A percentile compares a stretch with the other conserved stretches of the same genome.
phyloP scores from a whole-genome alignment of 2,113 vertebrate genomes.

The Pluvianellus socialis region DNA sequence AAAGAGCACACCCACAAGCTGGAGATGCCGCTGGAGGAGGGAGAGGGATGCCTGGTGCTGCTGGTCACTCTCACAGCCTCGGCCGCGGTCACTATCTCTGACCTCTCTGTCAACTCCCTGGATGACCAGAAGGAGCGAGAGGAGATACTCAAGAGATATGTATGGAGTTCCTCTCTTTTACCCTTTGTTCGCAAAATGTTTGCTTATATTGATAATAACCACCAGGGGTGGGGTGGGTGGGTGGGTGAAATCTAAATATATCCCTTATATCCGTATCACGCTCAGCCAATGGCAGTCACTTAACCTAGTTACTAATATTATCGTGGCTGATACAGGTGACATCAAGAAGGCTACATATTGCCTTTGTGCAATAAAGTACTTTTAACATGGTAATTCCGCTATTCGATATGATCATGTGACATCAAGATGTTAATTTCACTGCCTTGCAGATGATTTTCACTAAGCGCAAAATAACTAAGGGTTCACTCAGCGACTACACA shows the following conservation, averaged over 20 bases:
- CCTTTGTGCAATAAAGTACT: not conserved
- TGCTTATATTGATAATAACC: not conserved
- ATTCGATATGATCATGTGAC: not conserved
- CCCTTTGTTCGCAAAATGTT: not conserved
- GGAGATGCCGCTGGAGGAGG: conserved; percentile 88
- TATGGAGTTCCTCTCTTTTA: conserved; percentile 73
- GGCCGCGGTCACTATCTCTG: conserved; percentile 88
- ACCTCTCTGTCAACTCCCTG: conserved; percentile 86
- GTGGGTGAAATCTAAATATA: not conserved
- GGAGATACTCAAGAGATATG: conserved; percentile 91
- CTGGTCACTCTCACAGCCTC: conserved; percentile 97
- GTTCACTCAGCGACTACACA: not conserved
- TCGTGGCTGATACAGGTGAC: fast-evolving
- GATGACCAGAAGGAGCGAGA: conserved; percentile 89
- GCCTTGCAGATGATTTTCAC: not conserved
- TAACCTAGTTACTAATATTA: not conserved
- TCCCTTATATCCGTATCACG: not conserved
- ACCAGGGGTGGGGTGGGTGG: too few relatives aligned
- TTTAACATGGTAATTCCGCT: not conserved
- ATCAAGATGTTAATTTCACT: not conserved
- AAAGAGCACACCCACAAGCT: conserved; percentile 95
- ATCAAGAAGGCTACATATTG: not conserved
- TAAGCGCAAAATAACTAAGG: not conserved
- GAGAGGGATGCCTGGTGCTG: conserved; percentile 87
- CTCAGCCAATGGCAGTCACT: not conserved